Evolutionary conservation across 2,888 invertebrate species (phyloP), one percentile per base, ranked within the genome.

Genomic region (Hofmannophila pseudospretella): DNA sequence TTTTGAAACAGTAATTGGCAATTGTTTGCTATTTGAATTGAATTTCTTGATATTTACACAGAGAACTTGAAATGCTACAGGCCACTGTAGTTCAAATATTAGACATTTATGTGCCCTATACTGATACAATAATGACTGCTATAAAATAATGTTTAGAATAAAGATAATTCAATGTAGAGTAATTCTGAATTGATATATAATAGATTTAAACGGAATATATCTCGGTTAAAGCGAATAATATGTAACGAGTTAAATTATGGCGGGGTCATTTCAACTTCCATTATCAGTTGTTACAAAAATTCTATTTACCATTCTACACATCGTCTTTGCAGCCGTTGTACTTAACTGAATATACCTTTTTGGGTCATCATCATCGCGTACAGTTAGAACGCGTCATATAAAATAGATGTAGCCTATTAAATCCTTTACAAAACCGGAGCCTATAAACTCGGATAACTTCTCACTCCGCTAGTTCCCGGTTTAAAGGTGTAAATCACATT

Each of bases 1-100:
- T 66, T 67, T 67, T 59, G 61, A 54, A 64, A 64, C 63, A 56
- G 61, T 71, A 74, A 75, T 75, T 69, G 73, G 62, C 67, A 45
- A 70, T 75, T 76, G 71, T 71, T 67, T 54, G 32, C 54, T 59
- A 64, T 65, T 68, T 51, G 60, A 63, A 68, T 71, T 62, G 54
- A 61, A 63, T 66, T 61, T 67, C 55, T 56, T 59, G 60, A 54
- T 70, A 66, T 65, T 65, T 67, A 60, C 55, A 47, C 12, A 39
- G 38, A 34, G 34, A 39, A 41, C 41, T 36, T 50, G 49, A 14
- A 47, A 54, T 50, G 51, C 49, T 45, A 43, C 34, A 39, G 42
- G 47, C 40, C 44, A 30, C 36, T 23, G 38, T 47, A 42, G 55
- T 57, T 49, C 52, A 55, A 54, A 58, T 51, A 54, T 52, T 54